Conservation (phyloP, 2,113 vertebrate species). For the Ornithorhynchus anatinus region DNA sequence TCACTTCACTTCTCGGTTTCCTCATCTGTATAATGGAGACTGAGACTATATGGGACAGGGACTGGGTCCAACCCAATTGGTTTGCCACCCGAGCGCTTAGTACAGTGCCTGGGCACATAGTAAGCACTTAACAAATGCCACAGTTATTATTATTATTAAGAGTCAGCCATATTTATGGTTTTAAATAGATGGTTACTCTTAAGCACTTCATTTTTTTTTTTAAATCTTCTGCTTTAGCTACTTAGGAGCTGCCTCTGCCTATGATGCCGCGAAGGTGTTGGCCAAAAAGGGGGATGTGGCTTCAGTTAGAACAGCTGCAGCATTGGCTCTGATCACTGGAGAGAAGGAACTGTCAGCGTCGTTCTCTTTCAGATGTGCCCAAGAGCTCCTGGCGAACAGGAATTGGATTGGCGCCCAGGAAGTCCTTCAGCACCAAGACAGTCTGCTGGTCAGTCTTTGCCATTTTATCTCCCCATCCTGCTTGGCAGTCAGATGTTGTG, state of each 20-base stretch:
- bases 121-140: too few species aligned
- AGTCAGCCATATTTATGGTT: too few species aligned
- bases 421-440: slow-evolving; percentile 77
- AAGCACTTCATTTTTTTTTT: not conserved
- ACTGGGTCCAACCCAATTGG: too few species aligned
- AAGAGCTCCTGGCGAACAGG: slow-evolving; percentile 78
- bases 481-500: too few species aligned
- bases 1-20: too few species aligned
- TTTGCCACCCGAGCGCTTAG: too few species aligned
- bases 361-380: slow-evolving; percentile 86
- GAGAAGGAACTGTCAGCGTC: slow-evolving; percentile 80
- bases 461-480: not conserved
- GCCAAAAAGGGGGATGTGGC: slow-evolving; percentile 86
- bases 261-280: slow-evolving; percentile 92
- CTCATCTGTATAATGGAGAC: too few species aligned
- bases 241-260: slow-evolving; percentile 82
- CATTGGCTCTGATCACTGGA: slow-evolving; percentile 77
- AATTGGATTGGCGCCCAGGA: slow-evolving; percentile 88
- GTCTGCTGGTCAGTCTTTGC: slow-evolving; percentile 82
- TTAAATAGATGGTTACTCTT: too few species aligned
- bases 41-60: too few species aligned
- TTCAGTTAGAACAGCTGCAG: slow-evolving; percentile 83
- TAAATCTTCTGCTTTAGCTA: slow-evolving; percentile 72
- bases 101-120: too few species aligned
- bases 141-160: too few species aligned